phyloP scores from a whole-genome alignment of 1,140 invertebrate genomes.

The Luehdorfia chinensis region DNA sequence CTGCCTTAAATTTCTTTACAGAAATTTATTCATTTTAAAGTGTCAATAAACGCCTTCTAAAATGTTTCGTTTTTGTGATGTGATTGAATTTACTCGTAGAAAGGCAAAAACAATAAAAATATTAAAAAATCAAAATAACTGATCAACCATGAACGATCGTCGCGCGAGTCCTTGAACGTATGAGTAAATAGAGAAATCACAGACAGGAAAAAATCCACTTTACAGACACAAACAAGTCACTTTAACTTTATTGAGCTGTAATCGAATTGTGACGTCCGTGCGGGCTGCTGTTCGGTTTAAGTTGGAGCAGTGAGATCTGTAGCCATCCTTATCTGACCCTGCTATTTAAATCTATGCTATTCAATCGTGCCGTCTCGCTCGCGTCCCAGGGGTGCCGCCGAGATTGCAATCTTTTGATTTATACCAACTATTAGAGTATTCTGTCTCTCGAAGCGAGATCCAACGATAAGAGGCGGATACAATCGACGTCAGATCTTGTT shows the following conservation, averaged over 20 bases:
- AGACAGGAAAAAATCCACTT: constrained; percentile 72
- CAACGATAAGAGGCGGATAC: constrained; percentile 58
- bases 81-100: too few relatives aligned
- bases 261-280: constrained; percentile 76
- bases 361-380: constrained; percentile 75
- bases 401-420: constrained; percentile 77
- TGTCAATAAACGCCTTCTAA: too few relatives aligned
- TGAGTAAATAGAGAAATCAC: constrained; percentile 53
- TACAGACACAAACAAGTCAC: constrained; percentile 75
- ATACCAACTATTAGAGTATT: constrained; percentile 76
- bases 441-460: constrained; percentile 63
- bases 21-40: too few relatives aligned
- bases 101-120: too few relatives aligned
- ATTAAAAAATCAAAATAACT: too few relatives aligned
- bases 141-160: too few relatives aligned
- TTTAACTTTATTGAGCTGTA: constrained; percentile 77
- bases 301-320: constrained; percentile 56
- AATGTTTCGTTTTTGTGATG: too few relatives aligned
- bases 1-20: too few relatives aligned
- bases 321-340: constrained; percentile 71
- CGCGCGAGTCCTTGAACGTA: too few relatives aligned
- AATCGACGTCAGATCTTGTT: constrained; percentile 64
- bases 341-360: constrained; percentile 76
- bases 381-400: constrained; percentile 68
- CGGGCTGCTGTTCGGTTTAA: constrained; percentile 37